Percentiles rank a stretch among this genome's conserved stretches.
phyloP scores from a whole-genome alignment of 2,888 invertebrate genomes.

The Isoperla grammatica region DNA sequence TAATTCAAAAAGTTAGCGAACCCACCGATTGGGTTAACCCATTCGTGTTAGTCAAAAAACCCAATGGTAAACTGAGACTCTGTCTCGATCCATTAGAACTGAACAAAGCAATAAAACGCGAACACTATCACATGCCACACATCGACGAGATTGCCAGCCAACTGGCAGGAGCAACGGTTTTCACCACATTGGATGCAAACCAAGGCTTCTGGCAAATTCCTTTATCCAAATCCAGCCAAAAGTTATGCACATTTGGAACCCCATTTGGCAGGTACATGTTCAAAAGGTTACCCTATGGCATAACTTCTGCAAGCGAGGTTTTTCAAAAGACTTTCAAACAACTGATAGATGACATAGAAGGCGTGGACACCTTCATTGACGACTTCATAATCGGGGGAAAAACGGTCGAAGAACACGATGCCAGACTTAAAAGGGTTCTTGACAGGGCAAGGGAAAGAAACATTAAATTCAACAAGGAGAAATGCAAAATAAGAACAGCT shows the following conservation, averaged over 20 bases:
- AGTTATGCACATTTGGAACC: constrained; percentile 17
- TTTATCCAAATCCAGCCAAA: constrained; percentile 12
- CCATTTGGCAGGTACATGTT: constrained; percentile 23
- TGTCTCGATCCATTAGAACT: constrained; percentile 24
- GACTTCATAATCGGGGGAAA: constrained; percentile 19
- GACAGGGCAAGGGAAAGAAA: constrained; percentile 6
- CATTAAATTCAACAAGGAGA: constrained; percentile 19
- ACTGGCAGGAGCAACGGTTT: constrained; percentile 5
- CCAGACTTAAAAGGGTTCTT: constrained; percentile 8
- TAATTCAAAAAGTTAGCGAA: constrained; percentile 22
- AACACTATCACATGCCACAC: constrained; percentile 12
- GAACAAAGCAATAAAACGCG: constrained; percentile 16
- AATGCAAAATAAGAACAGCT: neutral
- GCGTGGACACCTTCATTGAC: constrained; percentile 19
- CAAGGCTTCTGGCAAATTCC: constrained; percentile 20
- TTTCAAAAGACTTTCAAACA: constrained; percentile 16
- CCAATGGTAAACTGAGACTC: constrained; percentile 20
- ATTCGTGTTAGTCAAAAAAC: constrained; percentile 25
- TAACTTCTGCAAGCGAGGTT: constrained; percentile 16
- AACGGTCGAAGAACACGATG: constrained; percentile 17
- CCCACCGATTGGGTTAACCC: constrained; percentile 28
- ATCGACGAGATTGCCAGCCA: constrained; percentile 15
- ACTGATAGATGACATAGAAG: constrained; percentile 15
- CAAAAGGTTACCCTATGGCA: constrained; percentile 17
- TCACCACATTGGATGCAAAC: constrained; percentile 17